Conservation (phyloP, 2,888 invertebrate genomes). For the Eupithecia pulchellata region DNA sequence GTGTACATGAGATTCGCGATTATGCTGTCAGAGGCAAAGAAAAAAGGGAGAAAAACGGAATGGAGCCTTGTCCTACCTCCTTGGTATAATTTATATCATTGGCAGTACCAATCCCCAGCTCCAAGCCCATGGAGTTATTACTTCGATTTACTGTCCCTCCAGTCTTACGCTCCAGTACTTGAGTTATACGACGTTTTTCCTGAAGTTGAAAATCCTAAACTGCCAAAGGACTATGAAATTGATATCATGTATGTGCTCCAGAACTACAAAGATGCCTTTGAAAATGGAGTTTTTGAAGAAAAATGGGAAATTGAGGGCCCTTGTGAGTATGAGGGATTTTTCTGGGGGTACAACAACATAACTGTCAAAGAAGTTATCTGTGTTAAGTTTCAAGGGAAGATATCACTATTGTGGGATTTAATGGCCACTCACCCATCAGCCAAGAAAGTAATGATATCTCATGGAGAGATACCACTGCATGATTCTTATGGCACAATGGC, state of each 20-base stretch:
- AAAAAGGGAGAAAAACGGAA: slow-evolving; percentile 73
- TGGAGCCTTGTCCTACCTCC: slow-evolving; percentile 94
- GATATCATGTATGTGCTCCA: slow-evolving; percentile 93
- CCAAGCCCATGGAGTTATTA: slow-evolving; percentile 92
- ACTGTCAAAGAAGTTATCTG: slow-evolving; percentile 89
- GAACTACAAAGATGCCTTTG: slow-evolving; percentile 94
- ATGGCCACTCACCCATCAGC: slow-evolving; percentile 71
- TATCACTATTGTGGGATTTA: slow-evolving; percentile 87
- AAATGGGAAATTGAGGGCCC: slow-evolving; percentile 88
- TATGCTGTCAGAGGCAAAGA: slow-evolving; percentile 89
- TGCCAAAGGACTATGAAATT: slow-evolving; percentile 75
- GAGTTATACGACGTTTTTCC: slow-evolving; percentile 91
- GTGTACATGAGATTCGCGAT: slow-evolving; percentile 97
- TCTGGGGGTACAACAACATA: slow-evolving; percentile 91
- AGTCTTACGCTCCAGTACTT: slow-evolving; percentile 92
- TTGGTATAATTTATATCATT: slow-evolving; percentile 96
- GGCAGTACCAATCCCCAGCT: slow-evolving; percentile 88
- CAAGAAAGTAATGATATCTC: slow-evolving; percentile 88
- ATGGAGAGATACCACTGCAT: slow-evolving; percentile 95
- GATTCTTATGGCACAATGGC: slow-evolving; percentile 92
- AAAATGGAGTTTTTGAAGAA: slow-evolving; percentile 91
- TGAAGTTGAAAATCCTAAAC: background rate
- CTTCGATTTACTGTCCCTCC: slow-evolving; percentile 93
- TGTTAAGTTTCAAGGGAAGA: slow-evolving; percentile 93
- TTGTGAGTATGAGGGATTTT: slow-evolving; percentile 74